Percentiles rank a stretch among this genome's conserved stretches.
phyloP scores from a whole-genome alignment of 2,797 vertebrate genomes.

The Falco biarmicus region DNA sequence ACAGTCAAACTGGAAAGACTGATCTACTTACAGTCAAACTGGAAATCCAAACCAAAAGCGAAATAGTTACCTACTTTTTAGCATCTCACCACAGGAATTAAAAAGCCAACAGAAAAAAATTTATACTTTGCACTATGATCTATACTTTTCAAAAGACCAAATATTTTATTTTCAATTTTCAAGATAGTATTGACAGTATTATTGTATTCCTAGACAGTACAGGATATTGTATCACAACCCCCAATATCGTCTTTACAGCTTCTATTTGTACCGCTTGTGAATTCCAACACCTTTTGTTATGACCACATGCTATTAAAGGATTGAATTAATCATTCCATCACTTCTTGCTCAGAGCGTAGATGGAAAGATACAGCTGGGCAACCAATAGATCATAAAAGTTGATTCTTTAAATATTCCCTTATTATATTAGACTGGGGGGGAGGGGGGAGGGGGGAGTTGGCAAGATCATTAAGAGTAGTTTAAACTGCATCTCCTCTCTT shows the following conservation, averaged over 20 bases:
- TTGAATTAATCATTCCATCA: conserved; percentile 14
- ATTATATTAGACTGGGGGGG: neutral
- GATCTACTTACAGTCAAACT: neutral
- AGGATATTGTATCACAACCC: neutral
- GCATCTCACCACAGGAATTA: neutral
- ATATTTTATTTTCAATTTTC: neutral
- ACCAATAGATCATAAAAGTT: neutral
- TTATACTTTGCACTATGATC: neutral
- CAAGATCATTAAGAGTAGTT: neutral
- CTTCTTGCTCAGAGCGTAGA: neutral
- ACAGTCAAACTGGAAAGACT: neutral
- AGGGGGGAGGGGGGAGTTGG: neutral
- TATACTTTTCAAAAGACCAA: neutral
- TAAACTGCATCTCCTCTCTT: neutral
- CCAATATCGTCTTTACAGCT: neutral
- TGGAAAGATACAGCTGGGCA: neutral
- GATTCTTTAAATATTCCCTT: neutral
- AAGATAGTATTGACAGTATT: neutral
- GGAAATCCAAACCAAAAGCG: neutral
- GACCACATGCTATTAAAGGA: neutral
- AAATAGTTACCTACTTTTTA: neutral
- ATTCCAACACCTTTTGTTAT: neutral
- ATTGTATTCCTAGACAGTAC: neutral
- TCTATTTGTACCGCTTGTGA: neutral
- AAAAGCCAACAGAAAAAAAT: neutral